Base-by-base conservation (phyloP, 2,797 vertebrate genomes). In the Danio choprae region DNA sequence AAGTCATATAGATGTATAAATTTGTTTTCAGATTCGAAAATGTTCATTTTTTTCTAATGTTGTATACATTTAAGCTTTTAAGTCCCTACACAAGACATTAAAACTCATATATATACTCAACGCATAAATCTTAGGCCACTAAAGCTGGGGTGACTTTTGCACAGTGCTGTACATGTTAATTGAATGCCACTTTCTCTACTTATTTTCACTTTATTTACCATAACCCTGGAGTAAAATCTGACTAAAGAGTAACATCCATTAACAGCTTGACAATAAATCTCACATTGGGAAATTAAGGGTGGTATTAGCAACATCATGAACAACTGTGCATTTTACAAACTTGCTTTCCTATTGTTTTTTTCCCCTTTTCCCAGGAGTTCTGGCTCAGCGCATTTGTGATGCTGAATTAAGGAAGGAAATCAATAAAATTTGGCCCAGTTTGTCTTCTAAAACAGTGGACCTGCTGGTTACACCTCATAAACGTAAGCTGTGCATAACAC, bases 391-490 rank as follows among this genome's bases (percentile, higher is more conserved):
- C 53, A 91, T 98, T 87, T 94, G 94, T 2, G 98, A 99, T 1
- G 94, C 92, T 0, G 96, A 99, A 81, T 85, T 99, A 75, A 95
- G 95, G 85, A 96, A 96, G 85, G 97, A 98, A 91, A 93, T 99
- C 70, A 91, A 90, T 0, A 88, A 94, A n/a, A 96, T 99, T 55
- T 99, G 98, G 98, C 96, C 97, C 79, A 98, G 91, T 77, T 92
- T 99, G 41, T 94, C 95, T 4, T 94, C 95, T 90, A 99, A 98
- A 90, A 97, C 95, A 0, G 81, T 97, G 69, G 96, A 99, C 85
- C 89, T 99, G 81, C 92, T 99, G 87, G 97, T 99, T 84, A 97
- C 97, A 1, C 98, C 97, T 36, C 97, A 97, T 80, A 98, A 97
- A 92, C 95, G 97, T 99, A 89, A 95, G 95, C 85, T 36, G 15